Conservation (phyloP, 2,113 vertebrate genomes). For the Odobenus rosmarus region DNA sequence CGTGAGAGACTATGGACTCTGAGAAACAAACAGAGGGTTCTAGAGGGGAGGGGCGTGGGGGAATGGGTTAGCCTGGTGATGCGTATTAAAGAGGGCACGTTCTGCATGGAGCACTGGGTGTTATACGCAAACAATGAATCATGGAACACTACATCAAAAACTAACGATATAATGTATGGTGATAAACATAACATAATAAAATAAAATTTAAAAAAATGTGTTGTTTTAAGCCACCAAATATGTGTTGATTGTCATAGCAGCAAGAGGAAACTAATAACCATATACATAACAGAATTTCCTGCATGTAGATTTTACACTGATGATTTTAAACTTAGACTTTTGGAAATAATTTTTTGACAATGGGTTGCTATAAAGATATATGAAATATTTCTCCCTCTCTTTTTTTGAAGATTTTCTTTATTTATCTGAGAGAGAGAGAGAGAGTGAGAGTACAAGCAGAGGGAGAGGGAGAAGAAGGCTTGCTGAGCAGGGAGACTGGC, state of each 20-base stretch:
- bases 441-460: no score
- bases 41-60: no score
- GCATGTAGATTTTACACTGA: not conserved
- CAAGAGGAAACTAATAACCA: not conserved
- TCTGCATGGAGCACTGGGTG: no score
- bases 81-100: no score
- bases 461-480: not conserved
- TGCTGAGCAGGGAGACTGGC: accelerated
- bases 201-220: no score
- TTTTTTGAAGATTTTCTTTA: not conserved
- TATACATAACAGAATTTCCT: not conserved
- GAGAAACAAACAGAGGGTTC: no score
- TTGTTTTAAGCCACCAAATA: not conserved
- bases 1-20: no score
- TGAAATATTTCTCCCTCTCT: not conserved
- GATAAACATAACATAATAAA: no score
- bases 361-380: not conserved
- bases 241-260: not conserved
- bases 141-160: no score
- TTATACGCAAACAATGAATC: no score
- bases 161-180: no score
- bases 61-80: no score
- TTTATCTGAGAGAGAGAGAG: not conserved
- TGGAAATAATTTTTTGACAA: not conserved
- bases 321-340: not conserved